Percentiles rank a stretch among this genome's conserved stretches.
These are phyloP conservation scores for Dorcus hopei DNA, from an alignment of 2,888 invertebrate species.

Conservation along the genomic window DNA sequence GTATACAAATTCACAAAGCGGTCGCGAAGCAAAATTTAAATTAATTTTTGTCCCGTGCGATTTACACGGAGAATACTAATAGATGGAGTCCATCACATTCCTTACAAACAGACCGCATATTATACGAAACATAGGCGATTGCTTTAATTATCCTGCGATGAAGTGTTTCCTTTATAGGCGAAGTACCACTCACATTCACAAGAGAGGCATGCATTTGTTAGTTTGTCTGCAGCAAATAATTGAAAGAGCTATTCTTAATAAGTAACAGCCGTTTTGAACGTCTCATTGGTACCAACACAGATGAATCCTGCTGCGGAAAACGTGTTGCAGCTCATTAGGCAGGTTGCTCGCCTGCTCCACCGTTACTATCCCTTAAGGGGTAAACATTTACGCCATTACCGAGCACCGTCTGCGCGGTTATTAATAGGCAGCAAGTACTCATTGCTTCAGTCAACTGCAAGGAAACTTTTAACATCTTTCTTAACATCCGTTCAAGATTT, in stretches of 20 bases:
- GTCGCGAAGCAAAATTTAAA: too few relatives aligned
- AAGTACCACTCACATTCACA: neutral
- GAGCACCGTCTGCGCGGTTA: neutral
- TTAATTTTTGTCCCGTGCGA: too few relatives aligned
- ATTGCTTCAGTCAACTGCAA: too few relatives aligned
- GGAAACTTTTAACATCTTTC: too few relatives aligned
- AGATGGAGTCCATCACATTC: too few relatives aligned
- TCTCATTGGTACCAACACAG: conserved; percentile 1
- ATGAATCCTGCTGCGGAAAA: conserved; percentile 1
- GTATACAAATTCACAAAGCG: too few relatives aligned
- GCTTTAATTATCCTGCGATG: too few relatives aligned
- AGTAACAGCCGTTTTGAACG: conserved; percentile 5
- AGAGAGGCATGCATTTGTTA: conserved; percentile 1
- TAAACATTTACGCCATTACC: neutral
- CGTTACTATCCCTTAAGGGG: conserved; percentile 2
- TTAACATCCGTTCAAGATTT: too few relatives aligned
- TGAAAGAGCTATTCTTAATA: conserved; percentile 7
- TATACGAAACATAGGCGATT: too few relatives aligned
- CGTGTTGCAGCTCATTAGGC: conserved; percentile 6
- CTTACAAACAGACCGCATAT: too few relatives aligned
- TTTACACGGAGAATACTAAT: too few relatives aligned
- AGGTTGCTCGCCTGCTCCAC: neutral
- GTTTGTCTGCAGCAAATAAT: conserved; percentile 1
- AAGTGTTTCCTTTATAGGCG: neutral
- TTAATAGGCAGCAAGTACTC: too few relatives aligned